phyloP scores from a whole-genome alignment of 2,113 vertebrate species.

The Albula glossodonta region DNA sequence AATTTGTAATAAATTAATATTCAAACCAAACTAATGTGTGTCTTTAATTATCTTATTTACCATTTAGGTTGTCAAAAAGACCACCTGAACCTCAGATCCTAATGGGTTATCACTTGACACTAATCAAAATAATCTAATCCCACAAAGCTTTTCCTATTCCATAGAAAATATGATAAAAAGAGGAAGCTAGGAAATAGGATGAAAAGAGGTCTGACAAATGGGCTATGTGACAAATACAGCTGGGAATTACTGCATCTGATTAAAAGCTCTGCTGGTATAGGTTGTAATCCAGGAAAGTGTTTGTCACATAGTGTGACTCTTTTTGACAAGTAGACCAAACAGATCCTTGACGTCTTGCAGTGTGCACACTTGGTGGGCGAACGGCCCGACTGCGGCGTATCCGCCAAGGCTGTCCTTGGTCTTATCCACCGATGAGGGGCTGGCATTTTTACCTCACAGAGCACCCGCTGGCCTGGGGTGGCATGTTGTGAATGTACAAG shows the following conservation, averaged over 20 bases:
- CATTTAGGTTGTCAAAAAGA: background rate
- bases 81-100: background rate
- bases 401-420: background rate
- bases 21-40: background rate
- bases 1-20: background rate
- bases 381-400: background rate
- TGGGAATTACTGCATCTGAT: background rate
- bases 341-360: background rate
- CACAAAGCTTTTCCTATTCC: background rate
- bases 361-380: background rate
- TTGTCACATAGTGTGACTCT: background rate
- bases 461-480: conserved; percentile 44
- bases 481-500: conserved; percentile 57
- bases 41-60: background rate
- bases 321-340: background rate
- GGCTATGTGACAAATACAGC: background rate
- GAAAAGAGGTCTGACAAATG: background rate
- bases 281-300: background rate
- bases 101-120: background rate
- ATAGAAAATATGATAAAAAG: background rate
- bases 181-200: background rate
- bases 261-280: background rate
- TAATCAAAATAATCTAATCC: background rate
- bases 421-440: background rate
- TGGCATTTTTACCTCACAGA: background rate